phyloP scores from a whole-genome alignment of 2,113 vertebrate genomes.

The Chaetodon auriga region DNA sequence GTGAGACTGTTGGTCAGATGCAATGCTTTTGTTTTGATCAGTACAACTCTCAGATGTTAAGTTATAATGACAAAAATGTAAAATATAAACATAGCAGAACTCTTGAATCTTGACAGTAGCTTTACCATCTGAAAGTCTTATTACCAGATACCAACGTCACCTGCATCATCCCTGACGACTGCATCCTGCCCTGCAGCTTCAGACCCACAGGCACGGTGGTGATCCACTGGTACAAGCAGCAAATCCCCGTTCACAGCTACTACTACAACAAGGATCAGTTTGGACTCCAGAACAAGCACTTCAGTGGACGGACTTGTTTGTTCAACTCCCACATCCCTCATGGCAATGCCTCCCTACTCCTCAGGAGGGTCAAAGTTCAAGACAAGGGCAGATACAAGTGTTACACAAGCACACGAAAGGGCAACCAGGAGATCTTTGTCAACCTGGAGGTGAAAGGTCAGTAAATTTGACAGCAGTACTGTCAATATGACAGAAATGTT shows the following conservation, averaged over 20 bases:
- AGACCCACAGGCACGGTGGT: conserved; percentile 78
- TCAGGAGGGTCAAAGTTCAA: conserved; percentile 80
- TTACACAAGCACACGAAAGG: conserved; percentile 84
- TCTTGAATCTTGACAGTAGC: background rate
- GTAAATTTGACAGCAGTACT: conserved; percentile 26
- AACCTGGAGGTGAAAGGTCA: conserved; percentile 82
- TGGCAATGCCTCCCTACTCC: conserved; percentile 88
- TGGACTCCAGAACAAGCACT: conserved; percentile 78
- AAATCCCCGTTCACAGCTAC: conserved; percentile 85
- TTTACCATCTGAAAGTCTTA: conserved; percentile 30
- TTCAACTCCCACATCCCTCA: conserved; percentile 81
- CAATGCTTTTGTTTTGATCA: background rate
- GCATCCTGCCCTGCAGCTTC: conserved; percentile 87
- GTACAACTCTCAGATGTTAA: background rate
- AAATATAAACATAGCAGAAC: background rate
- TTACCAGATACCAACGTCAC: conserved; percentile 76
- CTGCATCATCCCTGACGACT: conserved; percentile 85
- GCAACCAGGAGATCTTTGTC: conserved; percentile 79
- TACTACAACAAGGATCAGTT: conserved; percentile 85
- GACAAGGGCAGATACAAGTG: conserved; percentile 86
- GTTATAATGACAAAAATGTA: background rate
- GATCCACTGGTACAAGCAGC: conserved; percentile 89
- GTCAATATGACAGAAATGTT: background rate
- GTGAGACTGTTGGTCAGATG: background rate
- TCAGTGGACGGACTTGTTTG: conserved; percentile 83